Conservation (phyloP, 1,140 invertebrate genomes). For the Lineus longissimus region DNA sequence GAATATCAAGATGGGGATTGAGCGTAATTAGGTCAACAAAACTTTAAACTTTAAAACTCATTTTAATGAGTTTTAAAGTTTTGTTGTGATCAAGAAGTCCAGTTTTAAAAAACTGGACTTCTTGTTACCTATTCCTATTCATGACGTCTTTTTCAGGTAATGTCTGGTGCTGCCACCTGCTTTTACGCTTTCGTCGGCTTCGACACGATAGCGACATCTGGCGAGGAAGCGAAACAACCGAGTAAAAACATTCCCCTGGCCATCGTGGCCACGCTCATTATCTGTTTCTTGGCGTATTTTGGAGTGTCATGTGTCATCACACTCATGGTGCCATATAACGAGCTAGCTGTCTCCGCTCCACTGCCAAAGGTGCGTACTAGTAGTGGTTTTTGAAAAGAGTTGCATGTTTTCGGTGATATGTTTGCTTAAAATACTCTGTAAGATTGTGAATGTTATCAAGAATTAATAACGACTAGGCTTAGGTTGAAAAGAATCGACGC, state of each 20-base stretch:
- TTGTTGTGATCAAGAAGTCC: too few species aligned
- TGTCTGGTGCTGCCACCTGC: constrained; percentile 38
- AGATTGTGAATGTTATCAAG: too few species aligned
- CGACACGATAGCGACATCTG: constrained; percentile 73
- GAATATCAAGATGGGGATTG: too few species aligned
- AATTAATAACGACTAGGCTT: too few species aligned
- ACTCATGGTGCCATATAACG: constrained; percentile 37
- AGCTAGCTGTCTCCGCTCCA: constrained; percentile 24
- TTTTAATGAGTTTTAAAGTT: too few species aligned
- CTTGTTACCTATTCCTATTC: neutral
- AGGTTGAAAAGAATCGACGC: too few species aligned
- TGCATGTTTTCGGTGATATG: too few species aligned
- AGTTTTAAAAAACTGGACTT: too few species aligned
- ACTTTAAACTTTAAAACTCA: too few species aligned
- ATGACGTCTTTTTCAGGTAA: constrained; percentile 27
- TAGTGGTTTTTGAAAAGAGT: constrained; percentile 64
- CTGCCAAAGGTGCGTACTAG: constrained; percentile 31
- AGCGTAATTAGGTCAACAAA: too few species aligned
- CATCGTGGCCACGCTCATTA: constrained; percentile 33
- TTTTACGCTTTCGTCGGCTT: constrained; percentile 41
- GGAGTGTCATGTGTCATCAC: constrained; percentile 42
- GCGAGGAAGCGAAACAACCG: constrained; percentile 54
- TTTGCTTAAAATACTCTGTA: too few species aligned
- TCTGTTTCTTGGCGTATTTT: constrained; percentile 36
- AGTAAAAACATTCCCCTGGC: constrained; percentile 36